Evolutionary conservation across 2,113 vertebrate species (phyloP).

Genomic region (Oryzias javanicus): DNA sequence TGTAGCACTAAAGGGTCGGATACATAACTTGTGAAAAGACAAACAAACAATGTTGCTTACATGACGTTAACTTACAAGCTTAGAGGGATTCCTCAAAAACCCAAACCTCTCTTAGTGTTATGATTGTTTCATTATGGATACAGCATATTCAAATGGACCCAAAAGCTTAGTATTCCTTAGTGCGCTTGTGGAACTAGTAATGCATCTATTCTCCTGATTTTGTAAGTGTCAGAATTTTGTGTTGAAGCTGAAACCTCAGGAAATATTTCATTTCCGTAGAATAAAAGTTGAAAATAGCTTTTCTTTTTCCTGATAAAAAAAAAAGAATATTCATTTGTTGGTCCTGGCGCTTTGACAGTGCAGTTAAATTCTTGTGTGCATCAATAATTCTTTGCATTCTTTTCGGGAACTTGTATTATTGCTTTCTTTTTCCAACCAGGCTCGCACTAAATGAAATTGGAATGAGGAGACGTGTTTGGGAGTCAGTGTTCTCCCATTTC

Average conservation of each 20-base stretch:
- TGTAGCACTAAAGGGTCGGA: constrained; percentile 40
- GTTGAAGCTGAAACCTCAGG: constrained; percentile 25
- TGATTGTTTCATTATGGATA: constrained; percentile 15
- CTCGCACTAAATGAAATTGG: constrained; percentile 52
- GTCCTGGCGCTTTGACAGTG: constrained; percentile 41
- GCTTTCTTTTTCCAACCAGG: constrained; percentile 25
- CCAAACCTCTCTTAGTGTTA: constrained; percentile 40
- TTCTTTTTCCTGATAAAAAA: constrained; percentile 27
- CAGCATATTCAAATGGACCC: constrained; percentile 29
- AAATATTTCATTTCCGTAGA: constrained; percentile 44
- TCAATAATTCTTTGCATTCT: constrained; percentile 51
- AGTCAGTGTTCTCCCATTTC: constrained; percentile 57
- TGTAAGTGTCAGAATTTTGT: constrained; percentile 7
- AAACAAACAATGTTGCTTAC: constrained; percentile 59
- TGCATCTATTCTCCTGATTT: constrained; percentile 12
- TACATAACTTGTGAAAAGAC: constrained; percentile 57
- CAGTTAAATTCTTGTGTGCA: constrained; percentile 53
- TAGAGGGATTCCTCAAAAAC: constrained; percentile 22
- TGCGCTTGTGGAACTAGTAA: constrained; percentile 1
- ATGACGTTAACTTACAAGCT: constrained; percentile 44
- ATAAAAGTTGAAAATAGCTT: constrained; percentile 41
- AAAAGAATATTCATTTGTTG: constrained; percentile 40
- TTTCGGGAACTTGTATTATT: constrained; percentile 41
- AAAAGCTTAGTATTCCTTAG: constrained; percentile 42
- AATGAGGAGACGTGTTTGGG: constrained; percentile 31